These are phyloP conservation scores for Trichogramma dendrolimi DNA, from an alignment of 2,888 invertebrate genomes.

Conservation along the genomic window DNA sequence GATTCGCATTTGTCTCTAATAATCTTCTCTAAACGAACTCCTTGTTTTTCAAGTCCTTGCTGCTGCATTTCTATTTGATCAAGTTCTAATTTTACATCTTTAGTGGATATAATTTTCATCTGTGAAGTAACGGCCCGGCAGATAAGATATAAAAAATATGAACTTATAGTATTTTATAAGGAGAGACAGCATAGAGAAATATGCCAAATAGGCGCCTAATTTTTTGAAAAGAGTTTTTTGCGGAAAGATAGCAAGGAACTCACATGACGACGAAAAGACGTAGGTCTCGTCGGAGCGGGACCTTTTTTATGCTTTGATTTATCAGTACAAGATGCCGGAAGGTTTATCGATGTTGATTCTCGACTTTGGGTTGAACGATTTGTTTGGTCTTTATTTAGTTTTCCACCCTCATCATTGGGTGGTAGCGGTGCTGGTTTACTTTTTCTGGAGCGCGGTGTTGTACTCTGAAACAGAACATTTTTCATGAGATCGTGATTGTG, in stretches of 20 bases:
- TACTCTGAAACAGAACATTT: no score
- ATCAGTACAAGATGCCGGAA: slow-evolving; percentile 3
- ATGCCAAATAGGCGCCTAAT: no score
- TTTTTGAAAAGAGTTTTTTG: slow-evolving; percentile 21
- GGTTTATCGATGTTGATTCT: no score
- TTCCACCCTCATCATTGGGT: no score
- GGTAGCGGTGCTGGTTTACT: no score
- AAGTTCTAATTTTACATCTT: slow-evolving; percentile 63
- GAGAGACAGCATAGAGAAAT: no score
- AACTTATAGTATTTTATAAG: no score
- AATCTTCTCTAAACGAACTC: slow-evolving; percentile 83
- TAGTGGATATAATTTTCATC: slow-evolving; percentile 56
- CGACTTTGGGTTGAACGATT: slow-evolving; percentile 57
- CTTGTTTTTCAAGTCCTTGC: slow-evolving; percentile 83
- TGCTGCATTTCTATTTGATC: slow-evolving; percentile 82
- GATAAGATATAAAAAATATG: no score
- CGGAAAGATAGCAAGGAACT: slow-evolving; percentile 26
- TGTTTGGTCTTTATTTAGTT: slow-evolving; percentile 57
- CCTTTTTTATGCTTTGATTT: slow-evolving; percentile 75
- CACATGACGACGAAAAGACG: slow-evolving; percentile 64
- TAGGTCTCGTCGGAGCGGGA: slow-evolving; percentile 75
- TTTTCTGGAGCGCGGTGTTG: no score
- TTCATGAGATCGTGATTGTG: no score
- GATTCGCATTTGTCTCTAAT: slow-evolving; percentile 79
- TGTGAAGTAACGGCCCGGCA: slow-evolving; percentile 19